Base-by-base conservation (phyloP, 2,888 invertebrate genomes). In the Seira musarum region DNA sequence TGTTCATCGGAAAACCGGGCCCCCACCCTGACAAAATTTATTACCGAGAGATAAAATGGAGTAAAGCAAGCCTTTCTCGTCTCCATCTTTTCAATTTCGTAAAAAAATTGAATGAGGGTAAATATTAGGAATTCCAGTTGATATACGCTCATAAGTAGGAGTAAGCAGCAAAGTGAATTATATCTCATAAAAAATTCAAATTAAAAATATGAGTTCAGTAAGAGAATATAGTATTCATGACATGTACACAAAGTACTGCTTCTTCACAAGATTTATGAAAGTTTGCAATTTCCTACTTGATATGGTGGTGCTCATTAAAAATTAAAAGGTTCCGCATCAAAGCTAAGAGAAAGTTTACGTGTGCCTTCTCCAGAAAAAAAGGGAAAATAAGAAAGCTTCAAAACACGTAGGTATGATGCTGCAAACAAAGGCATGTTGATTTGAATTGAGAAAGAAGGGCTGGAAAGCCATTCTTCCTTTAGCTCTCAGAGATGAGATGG, bases 151-250 rank as follows among this genome's bases (percentile, higher is more conserved):
- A 30, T 53, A 53, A 53, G 13, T n/a, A 53, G 53, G 17, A 53
- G n/a, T 17, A 53, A 53, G n/a, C 53, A 53, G 13, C 53, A 15
- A 15, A 53, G 53, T 53, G 15, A 53, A 53, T n/a, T 53, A n/a
- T 53, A 8, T 53, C 53, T 53, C 53, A 53, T 53, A 17, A 53
- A 53, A 53, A 53, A 53, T 53, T 53, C 53, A 53, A 53, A 53
- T 53, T 53, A 53, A 53, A 53, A 53, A 53, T 53, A 53, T 53
- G 3, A 53, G 3, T 53, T 2, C 13, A 13, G 17, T 53, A 53
- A 30, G 30, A n/a, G n/a, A n/a, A n/a, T 30, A 30, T 30, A n/a
- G 30, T 8, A 53, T 53, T 53, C 53, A 53, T 17, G 53, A 53
- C 17, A 53, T 53, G 30, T 8, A 30, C 30, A 8, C n/a, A 30